Conservation (phyloP, 2,113 vertebrate species). For the Halichoeres trimaculatus region DNA sequence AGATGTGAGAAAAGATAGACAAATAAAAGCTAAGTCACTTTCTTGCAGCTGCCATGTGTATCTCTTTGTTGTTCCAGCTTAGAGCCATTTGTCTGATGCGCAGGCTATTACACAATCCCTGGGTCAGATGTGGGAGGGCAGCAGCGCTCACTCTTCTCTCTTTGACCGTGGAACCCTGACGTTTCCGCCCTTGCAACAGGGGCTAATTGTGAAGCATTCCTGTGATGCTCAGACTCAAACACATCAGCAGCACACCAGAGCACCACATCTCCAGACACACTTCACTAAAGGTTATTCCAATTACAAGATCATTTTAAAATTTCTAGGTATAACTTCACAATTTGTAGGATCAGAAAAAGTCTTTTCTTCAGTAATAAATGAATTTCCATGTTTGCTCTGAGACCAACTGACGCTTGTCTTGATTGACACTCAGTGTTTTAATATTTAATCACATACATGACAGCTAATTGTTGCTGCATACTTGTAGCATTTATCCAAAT, state of each 20-base stretch:
- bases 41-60: slow-evolving; percentile 51
- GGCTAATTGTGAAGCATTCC: slow-evolving; percentile 74
- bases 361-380: too few relatives aligned
- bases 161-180: slow-evolving; percentile 60
- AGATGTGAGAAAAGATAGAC: slow-evolving; percentile 2
- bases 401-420: not conserved
- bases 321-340: not conserved
- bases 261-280: not conserved
- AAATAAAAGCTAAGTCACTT: slow-evolving; percentile 33
- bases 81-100: slow-evolving; percentile 67
- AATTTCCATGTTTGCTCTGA: not conserved
- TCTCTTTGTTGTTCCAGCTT: slow-evolving; percentile 65
- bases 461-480: too few relatives aligned
- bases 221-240: slow-evolving; percentile 62
- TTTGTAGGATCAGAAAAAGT: too few relatives aligned
- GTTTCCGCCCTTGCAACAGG: slow-evolving; percentile 73
- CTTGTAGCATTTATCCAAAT: too few relatives aligned
- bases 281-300: too few relatives aligned
- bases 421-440: not conserved
- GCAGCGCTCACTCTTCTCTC: slow-evolving; percentile 58
- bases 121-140: slow-evolving; percentile 74
- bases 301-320: too few relatives aligned
- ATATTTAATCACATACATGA: not conserved
- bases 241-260: slow-evolving; percentile 35
- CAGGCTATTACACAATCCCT: slow-evolving; percentile 68